Conservation (phyloP, 2,888 invertebrate species). For the Ecdyonurus torrentis region DNA sequence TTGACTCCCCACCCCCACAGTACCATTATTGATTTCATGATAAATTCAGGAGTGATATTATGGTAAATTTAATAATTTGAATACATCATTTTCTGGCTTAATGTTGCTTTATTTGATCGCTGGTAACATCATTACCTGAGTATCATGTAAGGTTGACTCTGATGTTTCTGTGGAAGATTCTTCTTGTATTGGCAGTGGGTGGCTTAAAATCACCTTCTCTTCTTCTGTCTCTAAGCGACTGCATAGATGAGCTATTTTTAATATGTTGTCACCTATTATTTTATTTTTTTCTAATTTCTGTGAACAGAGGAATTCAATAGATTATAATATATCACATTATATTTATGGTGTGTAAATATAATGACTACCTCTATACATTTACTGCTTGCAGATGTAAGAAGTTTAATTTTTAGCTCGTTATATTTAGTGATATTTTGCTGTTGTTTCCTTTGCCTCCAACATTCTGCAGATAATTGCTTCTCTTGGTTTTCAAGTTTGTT, state of each 20-base stretch:
- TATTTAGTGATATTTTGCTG: neutral
- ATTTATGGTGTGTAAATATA: neutral
- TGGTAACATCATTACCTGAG: no score
- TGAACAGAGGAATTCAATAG: conserved; percentile 6
- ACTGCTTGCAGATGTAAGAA: neutral
- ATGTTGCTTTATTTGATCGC: no score
- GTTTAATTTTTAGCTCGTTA: neutral
- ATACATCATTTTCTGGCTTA: no score
- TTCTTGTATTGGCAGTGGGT: neutral
- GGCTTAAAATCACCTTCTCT: conserved; percentile 23
- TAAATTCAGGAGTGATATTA: no score
- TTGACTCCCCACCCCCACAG: no score
- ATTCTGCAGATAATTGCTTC: neutral
- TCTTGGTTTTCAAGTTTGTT: neutral
- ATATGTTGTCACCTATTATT: conserved; percentile 39
- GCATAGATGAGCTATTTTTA: conserved; percentile 43
- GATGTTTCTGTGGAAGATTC: neutral
- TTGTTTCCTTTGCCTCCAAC: neutral
- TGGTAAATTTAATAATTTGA: no score
- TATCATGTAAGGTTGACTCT: neutral
- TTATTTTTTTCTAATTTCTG: conserved; percentile 35
- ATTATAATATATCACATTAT: neutral
- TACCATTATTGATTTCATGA: no score
- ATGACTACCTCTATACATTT: neutral
- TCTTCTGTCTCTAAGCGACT: conserved; percentile 43